Percentiles rank a stretch among this genome's conserved stretches.
Evolutionary conservation across 2,888 invertebrate species (phyloP).

Genomic region (Blastobasis lacticolella): DNA sequence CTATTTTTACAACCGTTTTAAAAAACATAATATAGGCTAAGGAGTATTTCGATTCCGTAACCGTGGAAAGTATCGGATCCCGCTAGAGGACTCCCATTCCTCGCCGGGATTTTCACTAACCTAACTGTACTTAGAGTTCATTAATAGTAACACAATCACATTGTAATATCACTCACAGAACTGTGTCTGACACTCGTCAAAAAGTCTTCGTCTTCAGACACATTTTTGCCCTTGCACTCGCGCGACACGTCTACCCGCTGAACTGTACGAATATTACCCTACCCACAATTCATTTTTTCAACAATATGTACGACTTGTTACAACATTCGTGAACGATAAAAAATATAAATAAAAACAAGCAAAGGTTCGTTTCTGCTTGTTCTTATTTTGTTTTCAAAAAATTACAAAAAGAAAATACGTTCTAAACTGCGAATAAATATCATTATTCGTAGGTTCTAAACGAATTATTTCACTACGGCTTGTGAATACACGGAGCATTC

Average conservation of each 20-base stretch:
- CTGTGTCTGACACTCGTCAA: slow-evolving; percentile 45
- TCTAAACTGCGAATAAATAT: too few relatives aligned
- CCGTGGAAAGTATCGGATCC: slow-evolving; percentile 26
- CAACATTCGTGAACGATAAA: neutral
- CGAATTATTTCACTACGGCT: too few relatives aligned
- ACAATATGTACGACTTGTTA: slow-evolving; percentile 4
- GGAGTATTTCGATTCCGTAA: slow-evolving; percentile 50
- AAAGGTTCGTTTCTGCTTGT: slow-evolving; percentile 40
- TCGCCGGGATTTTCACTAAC: slow-evolving; percentile 3
- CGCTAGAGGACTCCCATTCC: slow-evolving; percentile 9
- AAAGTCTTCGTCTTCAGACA: slow-evolving; percentile 50
- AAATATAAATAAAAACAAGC: slow-evolving; percentile 40
- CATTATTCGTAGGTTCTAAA: too few relatives aligned
- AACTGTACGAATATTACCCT: slow-evolving; percentile 23
- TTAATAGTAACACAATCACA: slow-evolving; percentile 69
- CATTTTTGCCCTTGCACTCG: slow-evolving; percentile 42
- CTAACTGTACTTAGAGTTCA: slow-evolving; percentile 65
- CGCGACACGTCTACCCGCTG: slow-evolving; percentile 41
- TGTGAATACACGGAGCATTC: too few relatives aligned
- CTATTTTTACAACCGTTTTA: slow-evolving; percentile 56
- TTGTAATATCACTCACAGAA: slow-evolving; percentile 68
- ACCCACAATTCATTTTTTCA: slow-evolving; percentile 1
- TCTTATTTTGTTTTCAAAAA: slow-evolving; percentile 29
- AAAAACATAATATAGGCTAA: slow-evolving; percentile 39
- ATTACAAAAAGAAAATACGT: neutral